Evolutionary conservation across 2,113 vertebrate genomes (phyloP).

Genomic region (Rynchops niger): DNA sequence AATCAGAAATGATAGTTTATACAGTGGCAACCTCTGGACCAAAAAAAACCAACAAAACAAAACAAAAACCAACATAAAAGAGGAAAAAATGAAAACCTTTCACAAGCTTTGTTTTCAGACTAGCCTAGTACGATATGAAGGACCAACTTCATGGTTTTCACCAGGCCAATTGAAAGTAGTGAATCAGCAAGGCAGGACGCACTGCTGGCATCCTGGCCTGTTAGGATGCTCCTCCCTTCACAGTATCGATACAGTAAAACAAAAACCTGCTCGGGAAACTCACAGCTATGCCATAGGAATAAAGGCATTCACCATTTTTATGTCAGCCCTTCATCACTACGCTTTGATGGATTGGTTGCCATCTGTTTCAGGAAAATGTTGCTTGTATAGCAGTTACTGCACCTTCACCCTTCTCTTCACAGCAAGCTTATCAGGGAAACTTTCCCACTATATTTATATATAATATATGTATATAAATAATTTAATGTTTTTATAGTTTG

Average conservation of each 20-base stretch:
- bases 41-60: not conserved
- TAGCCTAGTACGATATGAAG: constrained; percentile 38
- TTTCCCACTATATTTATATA: constrained; percentile 71
- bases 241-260: constrained; percentile 70
- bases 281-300: not conserved
- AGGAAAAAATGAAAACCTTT: constrained; percentile 44
- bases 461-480: constrained; percentile 75
- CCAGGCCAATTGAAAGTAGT: constrained; percentile 39
- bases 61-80: not conserved
- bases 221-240: constrained; percentile 63
- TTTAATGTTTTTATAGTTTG: constrained; percentile 70
- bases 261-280: constrained; percentile 32
- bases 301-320: not conserved
- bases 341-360: constrained; percentile 15
- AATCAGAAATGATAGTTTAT: constrained; percentile 61
- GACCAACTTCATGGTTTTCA: constrained; percentile 27
- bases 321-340: constrained; percentile 15
- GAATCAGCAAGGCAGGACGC: constrained; percentile 18
- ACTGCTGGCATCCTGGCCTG: not conserved
- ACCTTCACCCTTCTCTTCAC: constrained; percentile 68
- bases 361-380: constrained; percentile 47
- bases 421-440: constrained; percentile 70
- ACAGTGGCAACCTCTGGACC: constrained; percentile 58
- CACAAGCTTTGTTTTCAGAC: constrained; percentile 60
- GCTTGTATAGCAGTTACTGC: constrained; percentile 63